Evolutionary conservation across 2,888 invertebrate genomes (phyloP), one percentile per base, ranked within the genome.

Genomic region (Drosophila emarginata): DNA sequence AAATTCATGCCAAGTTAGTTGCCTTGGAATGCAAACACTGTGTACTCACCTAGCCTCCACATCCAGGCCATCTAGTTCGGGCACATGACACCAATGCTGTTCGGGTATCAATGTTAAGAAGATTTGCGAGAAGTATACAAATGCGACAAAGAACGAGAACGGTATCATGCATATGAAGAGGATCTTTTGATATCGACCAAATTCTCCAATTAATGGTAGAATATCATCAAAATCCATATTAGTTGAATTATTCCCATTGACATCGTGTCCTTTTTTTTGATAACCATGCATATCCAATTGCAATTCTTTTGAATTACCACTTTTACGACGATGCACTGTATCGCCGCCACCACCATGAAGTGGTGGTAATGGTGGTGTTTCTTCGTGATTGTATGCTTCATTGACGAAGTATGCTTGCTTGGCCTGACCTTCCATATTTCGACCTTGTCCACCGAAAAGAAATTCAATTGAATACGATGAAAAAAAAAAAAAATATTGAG

Each of bases 81-180:
- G 96, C 4, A 96, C 93, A 92, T 93, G 93, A 84, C 97, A 97
- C 96, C 96, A 97, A 90, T 97, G 96, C 76, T 95, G 93, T 68
- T 96, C 96, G 0, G 96, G 97, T 68, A 94, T 94, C 0, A 97
- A 91, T 0, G 97, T 96, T 91, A 97, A 95, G 89, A 97, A 97
- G 64, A 97, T 96, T 93, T 97, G 97, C 32, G 96, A 95, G 90
- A 97, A 97, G 91, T 97, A 97, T 5, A 97, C 96, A 92, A 96
- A 97, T 0, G 97, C 96, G 36, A 97, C 96, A 89, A 96, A 97
- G 92, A 96, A 96, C 11, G 96, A 95, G 89, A 97, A 97, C 0
- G 97, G 97, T 66, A 97, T 96, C 96, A 97, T 96, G 78, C 96
- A 90, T 11, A 96, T 86, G 88, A 97, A 97, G 68, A 97, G 92